phyloP scores from a whole-genome alignment of 2,797 vertebrate genomes.

The Otolemur crassicaudatus region DNA sequence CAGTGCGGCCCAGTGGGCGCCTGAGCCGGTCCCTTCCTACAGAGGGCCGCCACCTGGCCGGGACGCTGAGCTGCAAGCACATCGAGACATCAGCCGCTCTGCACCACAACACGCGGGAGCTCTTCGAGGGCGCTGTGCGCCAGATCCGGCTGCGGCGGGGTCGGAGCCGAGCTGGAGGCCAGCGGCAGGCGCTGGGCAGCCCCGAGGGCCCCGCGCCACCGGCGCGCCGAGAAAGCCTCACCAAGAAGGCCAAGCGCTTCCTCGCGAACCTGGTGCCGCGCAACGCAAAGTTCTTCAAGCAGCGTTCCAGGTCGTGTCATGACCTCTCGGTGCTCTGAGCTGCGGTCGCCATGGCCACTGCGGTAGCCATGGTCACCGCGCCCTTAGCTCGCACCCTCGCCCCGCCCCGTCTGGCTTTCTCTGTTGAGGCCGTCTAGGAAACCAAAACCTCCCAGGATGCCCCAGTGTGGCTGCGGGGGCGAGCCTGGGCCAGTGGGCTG shows the following conservation, averaged over 20 bases:
- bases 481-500: background rate
- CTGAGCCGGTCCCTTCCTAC: conserved; percentile 46
- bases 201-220: conserved; percentile 69
- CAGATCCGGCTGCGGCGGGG: conserved; percentile 91
- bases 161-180: conserved; percentile 20
- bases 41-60: conserved; percentile 93
- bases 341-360: conserved; percentile 42
- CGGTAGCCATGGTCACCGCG: conserved; percentile 62
- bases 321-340: conserved; percentile 93
- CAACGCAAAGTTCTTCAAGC: conserved; percentile 93
- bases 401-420: conserved; percentile 44
- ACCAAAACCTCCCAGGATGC: conserved; percentile 72
- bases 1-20: background rate
- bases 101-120: conserved; percentile 94
- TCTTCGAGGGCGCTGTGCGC: conserved; percentile 93
- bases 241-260: conserved; percentile 94
- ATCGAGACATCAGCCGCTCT: conserved; percentile 94
- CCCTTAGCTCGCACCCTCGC: background rate
- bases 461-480: background rate
- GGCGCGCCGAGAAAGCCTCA: conserved; percentile 93
- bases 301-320: conserved; percentile 95
- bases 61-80: conserved; percentile 93
- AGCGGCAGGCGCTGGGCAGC: conserved; percentile 74
- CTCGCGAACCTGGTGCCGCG: conserved; percentile 92
- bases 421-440: conserved; percentile 65